Conservation (phyloP, 2,113 vertebrate species). For the Mormyrus lacerda region DNA sequence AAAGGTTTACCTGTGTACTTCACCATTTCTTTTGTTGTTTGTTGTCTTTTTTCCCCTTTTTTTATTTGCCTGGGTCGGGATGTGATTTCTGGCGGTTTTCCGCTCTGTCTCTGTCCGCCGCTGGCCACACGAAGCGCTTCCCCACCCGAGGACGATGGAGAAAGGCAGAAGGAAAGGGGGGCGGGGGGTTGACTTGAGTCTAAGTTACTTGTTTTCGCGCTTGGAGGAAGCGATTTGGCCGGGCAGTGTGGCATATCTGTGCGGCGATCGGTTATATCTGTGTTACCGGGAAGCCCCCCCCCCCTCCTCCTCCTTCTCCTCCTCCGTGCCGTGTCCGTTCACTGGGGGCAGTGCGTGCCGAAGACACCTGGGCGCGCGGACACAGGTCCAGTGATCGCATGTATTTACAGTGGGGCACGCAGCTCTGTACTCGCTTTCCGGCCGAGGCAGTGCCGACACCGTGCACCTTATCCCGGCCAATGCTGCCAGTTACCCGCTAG, state of each 20-base stretch:
- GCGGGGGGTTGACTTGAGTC: not conserved
- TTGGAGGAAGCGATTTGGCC: not conserved
- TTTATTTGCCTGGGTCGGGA: slow-evolving; percentile 40
- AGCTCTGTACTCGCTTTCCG: slow-evolving; percentile 24
- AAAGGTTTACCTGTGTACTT: slow-evolving; percentile 23
- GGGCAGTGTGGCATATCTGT: slow-evolving; percentile 24
- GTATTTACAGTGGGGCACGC: slow-evolving; percentile 25
- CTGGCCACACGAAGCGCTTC: not conserved
- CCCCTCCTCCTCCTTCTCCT: too few relatives aligned
- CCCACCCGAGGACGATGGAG: not conserved
- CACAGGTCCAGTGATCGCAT: slow-evolving; percentile 35
- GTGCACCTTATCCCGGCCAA: not conserved
- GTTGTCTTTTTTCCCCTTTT: not conserved
- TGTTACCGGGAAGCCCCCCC: slow-evolving; percentile 33
- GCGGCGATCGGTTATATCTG: slow-evolving; percentile 31
- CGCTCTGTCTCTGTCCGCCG: slow-evolving; percentile 32
- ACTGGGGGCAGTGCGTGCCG: slow-evolving; percentile 13
- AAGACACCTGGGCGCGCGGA: slow-evolving; percentile 23
- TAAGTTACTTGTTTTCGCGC: not conserved
- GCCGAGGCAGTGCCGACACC: not conserved
- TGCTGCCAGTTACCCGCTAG: slow-evolving; percentile 57
- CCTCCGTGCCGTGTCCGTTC: slow-evolving; percentile 15
- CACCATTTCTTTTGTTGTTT: slow-evolving; percentile 48
- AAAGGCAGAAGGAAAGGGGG: not conserved
- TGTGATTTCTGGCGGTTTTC: slow-evolving; percentile 42